Conservation (phyloP, 2,797 vertebrate species). For the Melanitta fusca region DNA sequence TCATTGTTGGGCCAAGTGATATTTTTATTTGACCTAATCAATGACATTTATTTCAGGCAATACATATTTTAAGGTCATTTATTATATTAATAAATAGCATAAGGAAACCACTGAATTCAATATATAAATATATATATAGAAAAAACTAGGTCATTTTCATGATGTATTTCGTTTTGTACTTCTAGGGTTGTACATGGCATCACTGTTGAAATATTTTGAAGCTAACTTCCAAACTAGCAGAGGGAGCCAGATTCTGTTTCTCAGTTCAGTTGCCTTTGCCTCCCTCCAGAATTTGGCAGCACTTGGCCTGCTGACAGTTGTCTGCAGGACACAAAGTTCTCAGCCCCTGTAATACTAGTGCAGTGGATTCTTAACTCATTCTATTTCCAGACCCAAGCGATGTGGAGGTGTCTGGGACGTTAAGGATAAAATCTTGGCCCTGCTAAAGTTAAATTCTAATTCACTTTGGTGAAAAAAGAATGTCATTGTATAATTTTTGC, state of each 20-base stretch:
- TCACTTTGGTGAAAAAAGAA: rapidly evolving
- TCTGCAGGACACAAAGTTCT: slow-evolving; percentile 4
- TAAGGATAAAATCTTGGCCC: neutral
- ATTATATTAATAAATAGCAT: neutral
- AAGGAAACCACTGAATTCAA: neutral
- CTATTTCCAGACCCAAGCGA: neutral
- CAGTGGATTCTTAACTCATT: neutral
- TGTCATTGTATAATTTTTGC: neutral
- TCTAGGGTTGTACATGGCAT: neutral
- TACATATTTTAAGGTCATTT: neutral
- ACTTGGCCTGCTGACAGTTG: neutral
- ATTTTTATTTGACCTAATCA: slow-evolving; percentile 41
- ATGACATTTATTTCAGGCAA: slow-evolving; percentile 55
- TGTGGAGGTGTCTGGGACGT: neutral
- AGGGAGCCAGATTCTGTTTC: neutral
- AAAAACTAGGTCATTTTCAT: neutral
- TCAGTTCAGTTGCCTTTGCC: neutral
- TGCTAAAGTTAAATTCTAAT: neutral
- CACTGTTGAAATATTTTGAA: neutral
- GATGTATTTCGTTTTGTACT: neutral
- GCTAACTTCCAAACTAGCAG: neutral
- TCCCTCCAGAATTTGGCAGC: neutral
- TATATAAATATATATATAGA: too few species aligned
- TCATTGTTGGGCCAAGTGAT: neutral
- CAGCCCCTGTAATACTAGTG: neutral